Base-by-base conservation (phyloP, 2,888 invertebrate species). In the Phanerotoma sp. region DNA sequence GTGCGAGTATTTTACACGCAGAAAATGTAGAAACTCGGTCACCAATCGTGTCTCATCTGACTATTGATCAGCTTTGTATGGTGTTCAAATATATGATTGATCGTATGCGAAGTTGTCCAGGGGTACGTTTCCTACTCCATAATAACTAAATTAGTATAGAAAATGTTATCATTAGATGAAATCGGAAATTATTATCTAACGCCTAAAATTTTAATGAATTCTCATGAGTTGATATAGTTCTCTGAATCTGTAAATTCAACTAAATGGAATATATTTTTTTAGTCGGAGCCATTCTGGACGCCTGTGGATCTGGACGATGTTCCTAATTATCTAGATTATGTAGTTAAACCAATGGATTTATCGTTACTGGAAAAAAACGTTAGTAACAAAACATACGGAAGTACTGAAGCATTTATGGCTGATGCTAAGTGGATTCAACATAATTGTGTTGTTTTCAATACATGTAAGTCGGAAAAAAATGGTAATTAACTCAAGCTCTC, bases 361-460 rank as follows among this genome's bases (percentile, higher is more conserved):
- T 80, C 82, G 13, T 82, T 84, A 11, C 80, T 97, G 67, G 87
- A 89, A 69, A 80, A 84, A 52, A 92, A 93, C 75, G 89, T 96
- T 45, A 81, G 82, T 49, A 82, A 84, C 46, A 87, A 88, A 48
- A 71, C 83, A 20, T 96, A 94, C 77, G 90, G 90, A 11, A 92
- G 90, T 72, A 90, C 93, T 0, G 93, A 93, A 69, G 91, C 92
- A 3, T 95, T 96, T 77, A 80, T 91, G 52, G 88, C 91, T 1
- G 96, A 96, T 77, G 86, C 88, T 7, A 93, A 93, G 75, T 96
- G 96, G 96, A 90, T 97, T 69, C 82, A 92, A 48, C 96, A 96
- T 76, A 96, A 96, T 78, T 91, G 93, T 70, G 87, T 91, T 56
- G 88, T 95, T 60, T 95, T 90, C 74, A 94, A 93, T 80, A 88